Percentiles rank a stretch among this genome's conserved stretches.
Evolutionary conservation across 2,797 vertebrate genomes (phyloP).

Genomic region (Coilia nasus): DNA sequence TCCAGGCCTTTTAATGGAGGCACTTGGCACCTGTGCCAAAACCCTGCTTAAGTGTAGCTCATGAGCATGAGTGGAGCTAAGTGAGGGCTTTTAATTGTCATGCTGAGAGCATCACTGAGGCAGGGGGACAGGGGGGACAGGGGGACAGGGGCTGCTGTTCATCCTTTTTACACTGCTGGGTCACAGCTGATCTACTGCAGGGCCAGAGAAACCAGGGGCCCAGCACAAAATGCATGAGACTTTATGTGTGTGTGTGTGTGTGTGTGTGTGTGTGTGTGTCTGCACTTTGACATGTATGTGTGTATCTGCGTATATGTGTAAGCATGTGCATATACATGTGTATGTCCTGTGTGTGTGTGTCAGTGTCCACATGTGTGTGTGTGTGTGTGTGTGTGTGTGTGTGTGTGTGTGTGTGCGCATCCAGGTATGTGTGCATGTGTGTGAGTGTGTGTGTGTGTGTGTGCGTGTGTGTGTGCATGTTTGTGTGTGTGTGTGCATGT

Average conservation of each 20-base stretch:
- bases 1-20: conserved; percentile 1
- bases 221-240: not conserved
- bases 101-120: not conserved
- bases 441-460: too few relatives aligned
- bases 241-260: not conserved
- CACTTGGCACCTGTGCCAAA: not conserved
- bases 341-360: too few relatives aligned
- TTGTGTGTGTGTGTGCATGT: too few relatives aligned
- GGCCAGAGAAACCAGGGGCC: not conserved
- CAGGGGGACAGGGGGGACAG: too few relatives aligned
- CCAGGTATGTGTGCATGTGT: too few relatives aligned
- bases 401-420: too few relatives aligned
- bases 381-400: too few relatives aligned
- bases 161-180: not conserved
- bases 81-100: conserved; percentile 20
- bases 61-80: conserved; percentile 16
- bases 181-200: not conserved
- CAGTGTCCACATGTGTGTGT: too few relatives aligned
- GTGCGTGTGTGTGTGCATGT: too few relatives aligned
- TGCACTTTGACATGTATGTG: not conserved
- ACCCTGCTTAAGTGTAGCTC: not conserved
- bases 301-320: not conserved
- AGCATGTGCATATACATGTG: too few relatives aligned
- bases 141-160: not conserved
- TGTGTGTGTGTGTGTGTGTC: not conserved